These are phyloP conservation scores for Prunella fulvescens DNA, from an alignment of 2,113 vertebrate species.

Conservation along the genomic window DNA sequence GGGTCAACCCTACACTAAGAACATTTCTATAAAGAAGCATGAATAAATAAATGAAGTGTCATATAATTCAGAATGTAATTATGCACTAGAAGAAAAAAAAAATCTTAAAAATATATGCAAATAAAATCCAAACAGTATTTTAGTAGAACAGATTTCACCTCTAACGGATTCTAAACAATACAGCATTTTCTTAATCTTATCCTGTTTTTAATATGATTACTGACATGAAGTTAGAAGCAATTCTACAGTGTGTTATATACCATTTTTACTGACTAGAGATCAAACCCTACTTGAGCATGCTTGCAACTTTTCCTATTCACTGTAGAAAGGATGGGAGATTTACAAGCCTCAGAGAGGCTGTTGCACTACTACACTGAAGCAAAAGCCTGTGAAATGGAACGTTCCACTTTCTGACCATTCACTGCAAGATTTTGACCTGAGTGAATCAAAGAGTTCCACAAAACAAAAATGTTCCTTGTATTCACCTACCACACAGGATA, in stretches of 20 bases:
- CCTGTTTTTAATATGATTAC: not conserved
- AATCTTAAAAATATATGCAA: not conserved
- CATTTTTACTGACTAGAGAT: not conserved
- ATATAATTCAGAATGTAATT: not conserved
- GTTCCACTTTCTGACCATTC: not conserved
- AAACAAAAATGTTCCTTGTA: not conserved
- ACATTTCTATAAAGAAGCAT: not conserved
- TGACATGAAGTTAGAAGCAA: not conserved
- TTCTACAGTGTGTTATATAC: not conserved
- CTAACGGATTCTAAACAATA: not conserved
- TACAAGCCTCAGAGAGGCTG: not conserved
- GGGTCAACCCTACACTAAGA: not conserved
- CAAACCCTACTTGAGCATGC: not conserved
- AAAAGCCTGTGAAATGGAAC: not conserved
- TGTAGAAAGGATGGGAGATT: not conserved
- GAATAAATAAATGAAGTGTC: not conserved
- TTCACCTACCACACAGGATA: not conserved
- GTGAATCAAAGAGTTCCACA: not conserved
- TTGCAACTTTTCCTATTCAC: not conserved
- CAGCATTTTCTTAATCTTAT: not conserved
- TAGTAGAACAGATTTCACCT: not conserved
- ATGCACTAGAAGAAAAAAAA: not conserved
- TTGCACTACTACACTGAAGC: not conserved
- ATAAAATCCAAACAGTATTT: not conserved
- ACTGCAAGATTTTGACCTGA: not conserved